phyloP scores from a whole-genome alignment of 2,797 vertebrate genomes.

The Poeciliopsis turneri region DNA sequence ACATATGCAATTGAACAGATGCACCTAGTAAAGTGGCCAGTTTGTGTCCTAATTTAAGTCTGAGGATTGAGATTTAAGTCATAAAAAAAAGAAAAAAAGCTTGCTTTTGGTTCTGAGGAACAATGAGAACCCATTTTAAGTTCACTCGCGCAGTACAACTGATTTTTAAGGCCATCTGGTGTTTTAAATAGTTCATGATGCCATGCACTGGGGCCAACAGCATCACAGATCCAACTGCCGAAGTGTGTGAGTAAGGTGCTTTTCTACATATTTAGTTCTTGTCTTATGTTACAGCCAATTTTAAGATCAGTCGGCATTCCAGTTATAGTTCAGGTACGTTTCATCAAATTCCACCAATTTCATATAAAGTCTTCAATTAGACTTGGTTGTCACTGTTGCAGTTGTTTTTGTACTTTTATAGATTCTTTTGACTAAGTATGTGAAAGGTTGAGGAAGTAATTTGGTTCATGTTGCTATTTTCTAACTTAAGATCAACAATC shows the following conservation, averaged over 20 bases:
- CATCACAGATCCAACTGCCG: not conserved
- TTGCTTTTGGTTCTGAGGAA: not conserved
- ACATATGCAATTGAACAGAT: not conserved
- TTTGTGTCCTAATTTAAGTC: not conserved
- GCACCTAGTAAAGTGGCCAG: not conserved
- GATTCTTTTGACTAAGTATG: not conserved
- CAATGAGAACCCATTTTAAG: not conserved
- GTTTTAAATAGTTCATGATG: not conserved
- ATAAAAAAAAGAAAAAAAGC: not conserved
- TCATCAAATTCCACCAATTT: not conserved
- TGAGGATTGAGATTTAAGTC: not conserved
- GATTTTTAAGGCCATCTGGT: not conserved
- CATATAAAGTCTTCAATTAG: not conserved
- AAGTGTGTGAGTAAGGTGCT: not conserved
- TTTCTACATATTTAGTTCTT: not conserved
- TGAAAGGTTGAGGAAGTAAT: not conserved
- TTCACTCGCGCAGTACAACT: not conserved
- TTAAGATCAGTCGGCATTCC: not conserved
- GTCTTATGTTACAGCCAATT: not conserved
- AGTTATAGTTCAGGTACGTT: not conserved
- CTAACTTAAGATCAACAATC: not conserved
- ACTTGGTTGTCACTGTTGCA: not conserved
- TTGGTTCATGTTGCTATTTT: not conserved
- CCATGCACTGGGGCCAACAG: not conserved
- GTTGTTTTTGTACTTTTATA: not conserved